These are phyloP conservation scores for Helobdella robusta DNA, from an alignment of 2,888 invertebrate species.

Conservation along the genomic window DNA sequence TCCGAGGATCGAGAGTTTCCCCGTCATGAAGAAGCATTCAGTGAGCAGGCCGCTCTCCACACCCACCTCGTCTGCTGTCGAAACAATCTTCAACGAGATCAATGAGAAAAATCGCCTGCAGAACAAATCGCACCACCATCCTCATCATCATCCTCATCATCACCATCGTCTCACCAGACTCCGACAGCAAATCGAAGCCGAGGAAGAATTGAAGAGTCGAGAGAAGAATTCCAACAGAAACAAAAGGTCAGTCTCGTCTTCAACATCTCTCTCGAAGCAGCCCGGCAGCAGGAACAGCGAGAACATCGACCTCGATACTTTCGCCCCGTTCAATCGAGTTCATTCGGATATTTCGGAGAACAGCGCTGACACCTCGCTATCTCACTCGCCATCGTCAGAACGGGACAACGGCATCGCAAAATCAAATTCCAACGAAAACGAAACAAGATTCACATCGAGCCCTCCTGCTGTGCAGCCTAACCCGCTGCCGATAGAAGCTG, in stretches of 20 bases:
- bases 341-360: conserved; percentile 4
- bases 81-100: neutral
- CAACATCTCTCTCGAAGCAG: no score
- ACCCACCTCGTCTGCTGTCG: neutral
- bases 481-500: neutral
- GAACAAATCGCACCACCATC: neutral
- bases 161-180: conserved; percentile 1
- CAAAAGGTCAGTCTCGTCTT: neutral
- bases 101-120: neutral
- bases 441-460: no score
- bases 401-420: neutral
- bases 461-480: conserved; percentile 2
- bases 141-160: neutral
- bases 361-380: no score
- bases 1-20: conserved; percentile 23
- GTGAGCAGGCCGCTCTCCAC: conserved; percentile 1
- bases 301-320: neutral
- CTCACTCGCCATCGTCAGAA: neutral
- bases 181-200: conserved; percentile 8
- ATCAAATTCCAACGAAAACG: neutral
- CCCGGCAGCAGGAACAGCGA: no score
- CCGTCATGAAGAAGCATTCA: conserved; percentile 19
- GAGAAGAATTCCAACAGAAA: neutral
- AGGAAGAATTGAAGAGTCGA: neutral
- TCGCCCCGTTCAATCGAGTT: neutral